phyloP scores from a whole-genome alignment of 1,140 invertebrate species.

The Coelopa frigida region DNA sequence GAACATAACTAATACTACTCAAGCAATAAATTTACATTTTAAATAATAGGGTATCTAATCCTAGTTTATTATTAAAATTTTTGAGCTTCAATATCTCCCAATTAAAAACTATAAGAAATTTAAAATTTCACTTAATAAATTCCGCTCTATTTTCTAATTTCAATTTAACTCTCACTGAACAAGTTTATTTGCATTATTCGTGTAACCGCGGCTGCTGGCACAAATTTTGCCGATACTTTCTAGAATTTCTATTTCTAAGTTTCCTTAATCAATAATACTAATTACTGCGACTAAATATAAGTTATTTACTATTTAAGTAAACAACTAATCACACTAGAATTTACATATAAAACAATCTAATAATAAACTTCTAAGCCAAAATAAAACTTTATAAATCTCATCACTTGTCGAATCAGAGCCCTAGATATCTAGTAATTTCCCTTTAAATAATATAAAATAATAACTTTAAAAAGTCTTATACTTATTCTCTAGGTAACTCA shows the following conservation, averaged over 20 bases:
- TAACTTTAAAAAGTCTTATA: slow-evolving; percentile 40
- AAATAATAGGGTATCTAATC: too few relatives aligned
- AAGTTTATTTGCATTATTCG: too few relatives aligned
- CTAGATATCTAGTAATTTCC: background rate
- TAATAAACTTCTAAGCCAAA: too few relatives aligned
- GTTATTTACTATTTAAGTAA: too few relatives aligned
- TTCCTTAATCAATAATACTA: too few relatives aligned
- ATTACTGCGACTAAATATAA: too few relatives aligned
- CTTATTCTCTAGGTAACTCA: slow-evolving; percentile 14
- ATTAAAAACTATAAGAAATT: slow-evolving; percentile 15
- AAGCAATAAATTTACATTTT: too few relatives aligned
- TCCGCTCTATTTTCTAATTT: background rate
- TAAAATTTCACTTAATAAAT: background rate
- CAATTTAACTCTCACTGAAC: slow-evolving; percentile 12
- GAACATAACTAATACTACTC: too few relatives aligned
- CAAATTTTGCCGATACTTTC: slow-evolving; percentile 30
- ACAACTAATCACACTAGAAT: too few relatives aligned
- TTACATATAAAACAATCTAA: too few relatives aligned
- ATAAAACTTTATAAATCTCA: slow-evolving; percentile 44
- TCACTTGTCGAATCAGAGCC: slow-evolving; percentile 20
- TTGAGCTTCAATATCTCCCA: slow-evolving; percentile 49
- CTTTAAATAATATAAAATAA: slow-evolving; percentile 22
- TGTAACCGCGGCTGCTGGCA: slow-evolving; percentile 33
- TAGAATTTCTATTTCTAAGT: slow-evolving; percentile 41
- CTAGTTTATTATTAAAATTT: slow-evolving; percentile 52